These are phyloP conservation scores for Podocnemis expansa DNA, from an alignment of 2,113 vertebrate species.

Conservation along the genomic window DNA sequence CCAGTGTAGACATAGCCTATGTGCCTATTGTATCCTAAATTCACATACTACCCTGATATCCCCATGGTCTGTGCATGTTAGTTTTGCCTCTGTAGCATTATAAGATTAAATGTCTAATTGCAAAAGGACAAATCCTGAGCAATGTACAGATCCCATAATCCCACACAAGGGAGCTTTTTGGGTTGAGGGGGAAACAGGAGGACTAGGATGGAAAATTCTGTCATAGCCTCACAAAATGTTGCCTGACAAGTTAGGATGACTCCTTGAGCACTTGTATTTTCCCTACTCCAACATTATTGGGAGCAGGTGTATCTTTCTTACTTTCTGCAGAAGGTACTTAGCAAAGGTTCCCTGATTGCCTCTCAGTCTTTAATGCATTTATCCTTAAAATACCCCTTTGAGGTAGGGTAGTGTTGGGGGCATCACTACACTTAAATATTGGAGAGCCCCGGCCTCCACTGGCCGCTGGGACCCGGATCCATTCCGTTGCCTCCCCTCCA, in stretches of 20 bases:
- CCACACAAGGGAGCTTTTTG: neutral
- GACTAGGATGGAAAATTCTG: neutral
- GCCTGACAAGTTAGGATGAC: neutral
- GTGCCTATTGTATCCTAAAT: neutral
- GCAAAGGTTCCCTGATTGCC: neutral
- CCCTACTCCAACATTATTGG: neutral
- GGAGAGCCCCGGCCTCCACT: too few relatives aligned
- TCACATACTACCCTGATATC: neutral
- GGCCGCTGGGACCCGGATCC: too few relatives aligned
- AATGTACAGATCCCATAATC: neutral
- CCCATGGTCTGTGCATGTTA: neutral
- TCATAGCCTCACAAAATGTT: neutral
- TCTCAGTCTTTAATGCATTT: neutral
- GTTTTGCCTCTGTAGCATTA: neutral
- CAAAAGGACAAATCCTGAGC: neutral
- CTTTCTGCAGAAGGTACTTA: neutral
- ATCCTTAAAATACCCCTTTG: neutral
- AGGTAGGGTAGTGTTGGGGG: neutral
- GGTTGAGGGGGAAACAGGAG: neutral
- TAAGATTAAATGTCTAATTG: neutral
- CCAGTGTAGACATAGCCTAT: too few relatives aligned
- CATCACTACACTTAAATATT: too few relatives aligned
- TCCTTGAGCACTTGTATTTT: neutral
- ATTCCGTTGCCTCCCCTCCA: too few relatives aligned
- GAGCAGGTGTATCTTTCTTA: neutral